Evolutionary conservation across 2,888 invertebrate species (phyloP).

Genomic region (Polyommatus icarus): DNA sequence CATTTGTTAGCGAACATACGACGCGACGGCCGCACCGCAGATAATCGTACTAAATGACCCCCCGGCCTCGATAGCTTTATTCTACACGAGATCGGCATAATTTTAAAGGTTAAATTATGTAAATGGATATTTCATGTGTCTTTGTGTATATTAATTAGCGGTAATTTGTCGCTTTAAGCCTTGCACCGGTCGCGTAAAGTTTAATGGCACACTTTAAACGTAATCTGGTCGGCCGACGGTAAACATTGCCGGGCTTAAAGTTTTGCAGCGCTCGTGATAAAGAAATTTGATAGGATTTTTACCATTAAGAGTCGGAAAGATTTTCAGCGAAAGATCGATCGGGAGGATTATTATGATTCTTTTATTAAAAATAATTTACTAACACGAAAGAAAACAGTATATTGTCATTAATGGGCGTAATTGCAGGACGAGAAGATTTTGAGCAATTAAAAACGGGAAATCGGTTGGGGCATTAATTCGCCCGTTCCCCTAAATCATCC

Average conservation of each 20-base stretch:
- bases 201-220: conserved; percentile 23
- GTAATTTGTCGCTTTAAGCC: conserved; percentile 29
- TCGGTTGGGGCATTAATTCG: conserved; percentile 15
- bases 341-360: no score
- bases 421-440: conserved; percentile 3
- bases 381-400: not conserved
- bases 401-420: not conserved
- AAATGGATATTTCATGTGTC: conserved; percentile 32
- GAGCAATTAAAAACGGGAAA: conserved; percentile 27
- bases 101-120: conserved; percentile 32
- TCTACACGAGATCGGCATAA: conserved; percentile 39
- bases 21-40: conserved; percentile 68
- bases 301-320: not conserved
- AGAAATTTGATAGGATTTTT: conserved; percentile 4
- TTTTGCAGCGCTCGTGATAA: conserved; percentile 4
- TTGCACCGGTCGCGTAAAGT: conserved; percentile 8
- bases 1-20: conserved; percentile 73
- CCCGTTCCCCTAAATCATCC: conserved; percentile 5
- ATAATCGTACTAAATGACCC: conserved; percentile 75
- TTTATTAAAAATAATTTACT: no score
- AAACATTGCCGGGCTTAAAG: conserved; percentile 1
- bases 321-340: not conserved
- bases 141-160: conserved; percentile 31
- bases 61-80: conserved; percentile 53
- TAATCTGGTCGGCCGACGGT: conserved; percentile 1